Percentiles rank a stretch among this genome's conserved stretches.
Evolutionary conservation across 1,140 invertebrate genomes (phyloP).

Genomic region (Brachionus manjavacas): DNA sequence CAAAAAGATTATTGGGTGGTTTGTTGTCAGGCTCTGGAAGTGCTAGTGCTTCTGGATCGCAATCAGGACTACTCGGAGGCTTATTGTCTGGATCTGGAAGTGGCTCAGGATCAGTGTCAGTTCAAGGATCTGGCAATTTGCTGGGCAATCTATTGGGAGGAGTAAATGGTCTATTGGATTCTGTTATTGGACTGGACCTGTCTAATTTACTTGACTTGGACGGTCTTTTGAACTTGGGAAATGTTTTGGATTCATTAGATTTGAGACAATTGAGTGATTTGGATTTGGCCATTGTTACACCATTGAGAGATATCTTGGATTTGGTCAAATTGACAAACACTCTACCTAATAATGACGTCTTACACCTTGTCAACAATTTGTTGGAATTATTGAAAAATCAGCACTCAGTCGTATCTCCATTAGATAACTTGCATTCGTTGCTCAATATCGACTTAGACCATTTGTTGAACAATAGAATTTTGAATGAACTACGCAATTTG

Average conservation of each 20-base stretch:
- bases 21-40: background rate
- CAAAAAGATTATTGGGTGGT: background rate
- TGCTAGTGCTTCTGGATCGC: too few relatives aligned
- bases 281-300: background rate
- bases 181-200: background rate
- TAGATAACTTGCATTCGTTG: background rate
- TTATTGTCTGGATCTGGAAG: background rate
- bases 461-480: background rate
- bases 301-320: background rate
- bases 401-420: background rate
- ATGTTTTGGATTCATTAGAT: background rate
- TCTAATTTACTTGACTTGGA: background rate
- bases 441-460: background rate
- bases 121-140: background rate
- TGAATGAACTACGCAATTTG: background rate
- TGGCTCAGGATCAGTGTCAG: background rate
- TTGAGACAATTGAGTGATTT: background rate
- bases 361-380: background rate
- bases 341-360: background rate
- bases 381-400: background rate
- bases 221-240: background rate
- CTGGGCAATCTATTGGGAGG: background rate
- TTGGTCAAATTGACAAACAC: background rate
- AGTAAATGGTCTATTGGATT: background rate
- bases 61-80: background rate